Base-by-base conservation (phyloP, 2,797 vertebrate species). In the Peromyscus nudipes region DNA sequence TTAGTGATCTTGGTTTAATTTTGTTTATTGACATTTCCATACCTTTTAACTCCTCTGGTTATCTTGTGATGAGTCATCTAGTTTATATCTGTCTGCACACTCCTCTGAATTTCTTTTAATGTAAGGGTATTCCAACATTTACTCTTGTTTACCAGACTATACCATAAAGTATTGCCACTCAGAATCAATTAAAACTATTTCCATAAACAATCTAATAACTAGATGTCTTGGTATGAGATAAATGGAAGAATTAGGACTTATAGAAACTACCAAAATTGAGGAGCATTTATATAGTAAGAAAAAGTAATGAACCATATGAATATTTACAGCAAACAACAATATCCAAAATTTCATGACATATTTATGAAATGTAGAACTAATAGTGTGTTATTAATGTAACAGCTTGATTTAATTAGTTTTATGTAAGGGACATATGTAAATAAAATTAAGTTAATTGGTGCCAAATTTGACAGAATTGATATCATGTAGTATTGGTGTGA, bases 1-100 rank as follows among this genome's bases (percentile, higher is more conserved):
- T 98, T 98, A 98, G 55, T 95, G 40, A 89, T 93, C 94, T 97
- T 97, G 92, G 93, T 91, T 98, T 98, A 95, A 96, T 87, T 97
- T 98, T 97, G 16, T 34, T 79, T 52, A 11, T 52, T 49, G 46
- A 79, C 4, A 52, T 34, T 79, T 34, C 4, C 29, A 34, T 34
- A 34, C 9, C 14, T 79, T 79, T 34, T 79, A 52, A 34, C 31
- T 52, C 46, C 52, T 79, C 76, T 9, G 6, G 0, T 34, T 52
- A 10, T 49, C 46, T 31, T 34, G 14, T 52, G 14, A 3, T 52
- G 17, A 52, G 29, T 4, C 29, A 34, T 79, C 43, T 52, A 52
- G 46, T 79, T 79, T 49, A 52, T 34, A 52, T 79, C 17, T 79
- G 7, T 37, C 7, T 71, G 37, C 37, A 75, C 21, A 79, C 2